Evolutionary conservation across 2,888 invertebrate species (phyloP).

Genomic region (Thysanoteuthis rhombus): DNA sequence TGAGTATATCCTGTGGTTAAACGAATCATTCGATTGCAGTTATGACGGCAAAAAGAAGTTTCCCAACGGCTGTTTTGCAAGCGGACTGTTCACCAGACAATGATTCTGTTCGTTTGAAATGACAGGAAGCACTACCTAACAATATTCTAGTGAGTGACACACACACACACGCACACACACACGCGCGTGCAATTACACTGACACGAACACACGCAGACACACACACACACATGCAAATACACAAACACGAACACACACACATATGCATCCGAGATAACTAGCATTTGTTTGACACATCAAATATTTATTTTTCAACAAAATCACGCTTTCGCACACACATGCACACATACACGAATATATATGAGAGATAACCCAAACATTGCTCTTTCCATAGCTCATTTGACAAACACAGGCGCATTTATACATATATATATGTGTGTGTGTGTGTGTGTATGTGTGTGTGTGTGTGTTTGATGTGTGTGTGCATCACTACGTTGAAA

Average conservation of each 20-base stretch:
- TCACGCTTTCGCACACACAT: neutral
- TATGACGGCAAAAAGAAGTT: neutral
- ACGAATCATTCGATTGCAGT: neutral
- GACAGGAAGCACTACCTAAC: too few species aligned
- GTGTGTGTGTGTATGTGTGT: neutral
- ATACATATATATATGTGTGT: neutral
- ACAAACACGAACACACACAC: neutral
- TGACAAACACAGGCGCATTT: neutral
- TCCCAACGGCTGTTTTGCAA: neutral
- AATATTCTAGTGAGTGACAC: too few species aligned
- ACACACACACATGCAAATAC: neutral
- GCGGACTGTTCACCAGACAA: neutral
- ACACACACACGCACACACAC: too few species aligned
- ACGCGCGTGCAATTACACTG: fast-evolving
- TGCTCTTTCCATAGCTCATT: too few species aligned
- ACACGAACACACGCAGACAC: too few species aligned
- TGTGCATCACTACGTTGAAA: too few species aligned
- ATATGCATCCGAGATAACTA: too few species aligned
- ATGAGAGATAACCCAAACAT: too few species aligned
- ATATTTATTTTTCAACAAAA: too few species aligned
- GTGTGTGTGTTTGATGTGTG: neutral
- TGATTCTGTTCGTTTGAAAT: too few species aligned
- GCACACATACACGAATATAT: neutral
- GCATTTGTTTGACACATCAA: too few species aligned
- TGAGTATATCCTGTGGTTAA: neutral